These are phyloP conservation scores for Xylocampa areola DNA, from an alignment of 2,888 invertebrate genomes.

Conservation along the genomic window DNA sequence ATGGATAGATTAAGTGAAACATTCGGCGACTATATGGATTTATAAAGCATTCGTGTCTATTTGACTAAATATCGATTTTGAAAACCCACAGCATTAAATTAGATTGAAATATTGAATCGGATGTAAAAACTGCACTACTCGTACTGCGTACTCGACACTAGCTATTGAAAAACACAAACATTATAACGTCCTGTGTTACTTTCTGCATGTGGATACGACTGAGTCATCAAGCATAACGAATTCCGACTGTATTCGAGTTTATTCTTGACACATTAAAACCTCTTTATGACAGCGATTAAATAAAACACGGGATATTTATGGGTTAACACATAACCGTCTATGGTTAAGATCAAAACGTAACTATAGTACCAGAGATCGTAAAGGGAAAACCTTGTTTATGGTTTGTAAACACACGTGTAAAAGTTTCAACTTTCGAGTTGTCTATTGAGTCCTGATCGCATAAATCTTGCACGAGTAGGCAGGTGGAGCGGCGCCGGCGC, in stretches of 20 bases:
- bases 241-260: conserved; percentile 30
- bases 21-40: conserved; percentile 10
- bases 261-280: conserved; percentile 50
- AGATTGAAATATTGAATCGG: conserved; percentile 12
- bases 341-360: conserved; percentile 49
- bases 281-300: conserved; percentile 48
- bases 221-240: conserved; percentile 41
- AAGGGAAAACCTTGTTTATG: conserved; percentile 63
- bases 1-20: conserved; percentile 12
- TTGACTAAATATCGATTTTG: conserved; percentile 3
- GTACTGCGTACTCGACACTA: not conserved
- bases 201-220: conserved; percentile 24
- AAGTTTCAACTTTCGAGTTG: conserved; percentile 65
- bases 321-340: conserved; percentile 42
- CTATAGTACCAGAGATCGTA: conserved; percentile 35
- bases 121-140: conserved; percentile 27
- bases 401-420: conserved; percentile 60
- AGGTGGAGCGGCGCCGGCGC: conserved; percentile 82
- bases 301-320: conserved; percentile 54
- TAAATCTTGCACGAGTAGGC: conserved; percentile 78
- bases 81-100: conserved; percentile 4
- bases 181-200: conserved; percentile 26
- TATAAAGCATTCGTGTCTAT: conserved; percentile 14
- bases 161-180: conserved; percentile 17
- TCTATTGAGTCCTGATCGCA: conserved; percentile 67